phyloP scores from a whole-genome alignment of 2,888 invertebrate genomes.

The Cephalotes varians region DNA sequence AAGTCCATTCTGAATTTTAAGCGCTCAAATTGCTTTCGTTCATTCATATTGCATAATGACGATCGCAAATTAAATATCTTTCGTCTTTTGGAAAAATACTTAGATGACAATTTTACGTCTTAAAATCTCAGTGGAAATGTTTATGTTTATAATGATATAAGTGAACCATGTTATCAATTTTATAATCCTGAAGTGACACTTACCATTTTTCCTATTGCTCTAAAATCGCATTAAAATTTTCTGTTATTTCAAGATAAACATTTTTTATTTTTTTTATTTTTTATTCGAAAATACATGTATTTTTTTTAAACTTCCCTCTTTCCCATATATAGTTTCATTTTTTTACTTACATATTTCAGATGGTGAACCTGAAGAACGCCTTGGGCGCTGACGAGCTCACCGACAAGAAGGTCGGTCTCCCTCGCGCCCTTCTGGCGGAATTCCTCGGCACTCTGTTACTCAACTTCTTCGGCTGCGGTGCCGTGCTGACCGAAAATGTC shows the following conservation, averaged over 20 bases:
- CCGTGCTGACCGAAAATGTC: slow-evolving; percentile 87
- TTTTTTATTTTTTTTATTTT: background rate
- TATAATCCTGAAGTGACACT: background rate
- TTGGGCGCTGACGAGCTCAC: slow-evolving; percentile 91
- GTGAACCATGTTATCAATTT: background rate
- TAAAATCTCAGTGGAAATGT: slow-evolving; percentile 1
- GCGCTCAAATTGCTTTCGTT: background rate
- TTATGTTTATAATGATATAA: background rate
- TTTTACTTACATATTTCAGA: slow-evolving; percentile 76
- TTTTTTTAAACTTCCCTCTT: background rate
- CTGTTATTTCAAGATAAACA: background rate
- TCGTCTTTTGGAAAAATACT: background rate
- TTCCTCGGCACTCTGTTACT: slow-evolving; percentile 94
- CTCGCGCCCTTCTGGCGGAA: slow-evolving; percentile 94
- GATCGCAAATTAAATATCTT: background rate
- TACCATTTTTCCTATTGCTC: background rate
- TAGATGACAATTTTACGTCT: background rate
- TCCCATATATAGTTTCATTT: background rate
- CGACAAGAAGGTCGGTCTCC: slow-evolving; percentile 90
- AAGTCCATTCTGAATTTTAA: background rate
- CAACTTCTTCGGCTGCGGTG: slow-evolving; percentile 96
- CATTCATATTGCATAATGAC: background rate
- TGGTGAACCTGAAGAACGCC: slow-evolving; percentile 88
- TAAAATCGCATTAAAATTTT: background rate
- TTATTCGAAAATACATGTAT: no score